phyloP scores from a whole-genome alignment of 2,888 invertebrate species.

The Phaonia tiefii region DNA sequence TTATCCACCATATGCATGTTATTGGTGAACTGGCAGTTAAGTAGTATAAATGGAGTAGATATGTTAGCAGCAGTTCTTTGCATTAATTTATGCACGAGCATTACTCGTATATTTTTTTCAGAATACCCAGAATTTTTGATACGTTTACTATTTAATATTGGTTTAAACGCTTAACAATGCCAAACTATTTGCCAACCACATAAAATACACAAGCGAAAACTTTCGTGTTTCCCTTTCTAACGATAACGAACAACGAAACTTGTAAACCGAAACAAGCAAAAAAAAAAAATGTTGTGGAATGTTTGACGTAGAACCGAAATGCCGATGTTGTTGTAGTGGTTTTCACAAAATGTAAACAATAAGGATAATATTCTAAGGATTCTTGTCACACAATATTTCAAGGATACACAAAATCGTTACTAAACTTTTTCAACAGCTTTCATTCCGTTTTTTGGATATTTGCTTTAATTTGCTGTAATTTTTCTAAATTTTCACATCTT shows the following conservation, averaged over 20 bases:
- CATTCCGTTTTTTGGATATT: no score
- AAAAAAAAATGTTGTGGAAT: no score
- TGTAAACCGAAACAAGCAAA: no score
- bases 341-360: not conserved
- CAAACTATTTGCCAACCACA: slow-evolving; percentile 34
- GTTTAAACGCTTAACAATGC: slow-evolving; percentile 7
- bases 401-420: no score
- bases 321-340: not conserved
- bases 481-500: slow-evolving; percentile 1
- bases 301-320: slow-evolving; percentile 23
- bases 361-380: not conserved
- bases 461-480: slow-evolving; percentile 10
- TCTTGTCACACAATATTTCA: not conserved
- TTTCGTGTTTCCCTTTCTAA: not conserved
- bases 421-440: no score
- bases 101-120: slow-evolving; percentile 32
- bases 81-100: slow-evolving; percentile 52
- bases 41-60: slow-evolving; percentile 60
- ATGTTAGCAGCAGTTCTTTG: slow-evolving; percentile 1
- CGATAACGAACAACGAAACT: no score
- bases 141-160: not conserved
- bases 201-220: slow-evolving; percentile 2
- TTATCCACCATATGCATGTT: slow-evolving; percentile 36
- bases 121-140: not conserved
- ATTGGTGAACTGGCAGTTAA: slow-evolving; percentile 52